Conservation (phyloP, 2,113 vertebrate species). For the Poicephalus meyeri region DNA sequence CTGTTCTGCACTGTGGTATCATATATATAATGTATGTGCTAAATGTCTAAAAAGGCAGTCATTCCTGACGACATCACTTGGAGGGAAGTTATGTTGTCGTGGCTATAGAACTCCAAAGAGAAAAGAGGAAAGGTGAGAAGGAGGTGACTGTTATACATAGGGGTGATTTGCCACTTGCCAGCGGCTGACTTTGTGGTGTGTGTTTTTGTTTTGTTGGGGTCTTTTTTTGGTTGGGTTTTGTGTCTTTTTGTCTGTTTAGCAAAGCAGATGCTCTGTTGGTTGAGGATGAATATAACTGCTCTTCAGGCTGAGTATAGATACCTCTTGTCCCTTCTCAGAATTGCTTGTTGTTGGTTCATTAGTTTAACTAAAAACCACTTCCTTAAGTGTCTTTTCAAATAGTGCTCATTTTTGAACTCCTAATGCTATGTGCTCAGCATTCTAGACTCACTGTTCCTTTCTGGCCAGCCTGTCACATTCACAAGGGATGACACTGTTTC, state of each 20-base stretch:
- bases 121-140: background rate
- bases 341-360: background rate
- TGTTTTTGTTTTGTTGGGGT: background rate
- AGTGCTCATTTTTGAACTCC: background rate
- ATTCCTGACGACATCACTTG: background rate
- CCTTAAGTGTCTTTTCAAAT: background rate
- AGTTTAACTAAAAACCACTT: background rate
- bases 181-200: background rate
- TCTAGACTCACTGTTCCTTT: background rate
- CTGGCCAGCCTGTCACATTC: background rate
- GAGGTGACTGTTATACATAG: background rate
- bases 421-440: background rate
- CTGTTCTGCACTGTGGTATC: background rate
- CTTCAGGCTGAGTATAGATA: background rate
- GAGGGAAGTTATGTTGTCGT: background rate
- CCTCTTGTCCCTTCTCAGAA: background rate
- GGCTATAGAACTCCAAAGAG: background rate
- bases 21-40: background rate
- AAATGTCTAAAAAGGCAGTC: background rate
- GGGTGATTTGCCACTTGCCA: background rate
- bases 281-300: background rate
- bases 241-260: background rate
- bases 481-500: background rate
- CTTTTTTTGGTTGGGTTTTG: background rate
- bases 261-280: background rate